A percentile compares a stretch with the other conserved stretches of the same genome.
These are phyloP conservation scores for Melanostoma scalare DNA, from an alignment of 2,888 invertebrate species.

Conservation along the genomic window DNA sequence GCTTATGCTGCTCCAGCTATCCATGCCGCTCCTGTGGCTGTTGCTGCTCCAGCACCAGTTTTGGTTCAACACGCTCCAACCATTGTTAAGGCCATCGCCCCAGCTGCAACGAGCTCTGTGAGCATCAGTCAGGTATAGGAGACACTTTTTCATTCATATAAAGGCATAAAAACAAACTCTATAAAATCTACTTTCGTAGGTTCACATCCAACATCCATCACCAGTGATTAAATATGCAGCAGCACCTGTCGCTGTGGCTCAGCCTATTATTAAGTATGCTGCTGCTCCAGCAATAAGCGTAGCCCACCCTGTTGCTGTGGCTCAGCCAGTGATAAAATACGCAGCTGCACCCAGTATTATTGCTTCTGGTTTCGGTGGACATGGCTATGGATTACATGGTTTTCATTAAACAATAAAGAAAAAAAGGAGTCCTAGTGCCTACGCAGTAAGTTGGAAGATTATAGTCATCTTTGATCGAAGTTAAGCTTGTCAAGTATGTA, in stretches of 20 bases:
- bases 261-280: conserved; percentile 68
- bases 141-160: background rate
- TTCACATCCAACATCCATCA: conserved; percentile 76
- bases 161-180: background rate
- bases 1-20: conserved; percentile 76
- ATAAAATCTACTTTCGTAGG: conserved; percentile 68
- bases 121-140: conserved; percentile 83
- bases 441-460: conserved; percentile 14
- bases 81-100: conserved; percentile 78
- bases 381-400: conserved; percentile 67
- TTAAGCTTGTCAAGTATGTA: conserved; percentile 25
- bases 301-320: conserved; percentile 39
- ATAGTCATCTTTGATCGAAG: conserved; percentile 21
- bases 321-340: conserved; percentile 74
- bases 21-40: conserved; percentile 74
- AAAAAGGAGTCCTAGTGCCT: conserved; percentile 25
- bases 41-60: conserved; percentile 75
- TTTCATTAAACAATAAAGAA: conserved; percentile 36
- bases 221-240: conserved; percentile 75
- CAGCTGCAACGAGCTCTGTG: conserved; percentile 85
- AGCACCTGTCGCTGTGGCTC: conserved; percentile 71
- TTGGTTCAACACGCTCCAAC: conserved; percentile 80
- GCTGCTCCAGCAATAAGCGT: conserved; percentile 45
- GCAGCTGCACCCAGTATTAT: conserved; percentile 74
- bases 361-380: conserved; percentile 67